These are phyloP conservation scores for Atlantisia rogersi DNA, from an alignment of 2,113 vertebrate species.

Conservation along the genomic window DNA sequence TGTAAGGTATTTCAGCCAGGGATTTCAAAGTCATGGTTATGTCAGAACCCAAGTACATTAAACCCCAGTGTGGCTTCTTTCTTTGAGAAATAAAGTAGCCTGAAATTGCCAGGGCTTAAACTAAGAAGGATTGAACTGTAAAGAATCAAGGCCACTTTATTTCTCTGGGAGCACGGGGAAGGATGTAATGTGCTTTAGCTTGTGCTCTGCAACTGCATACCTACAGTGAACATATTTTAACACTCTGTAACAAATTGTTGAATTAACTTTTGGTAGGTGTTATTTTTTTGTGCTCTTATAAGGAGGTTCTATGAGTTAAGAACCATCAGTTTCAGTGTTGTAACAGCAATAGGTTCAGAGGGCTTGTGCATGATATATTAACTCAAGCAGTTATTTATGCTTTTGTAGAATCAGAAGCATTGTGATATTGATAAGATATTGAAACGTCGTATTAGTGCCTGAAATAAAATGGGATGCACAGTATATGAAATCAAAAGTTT, in stretches of 20 bases:
- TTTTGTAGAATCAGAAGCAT: background rate
- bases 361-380: background rate
- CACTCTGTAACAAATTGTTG: background rate
- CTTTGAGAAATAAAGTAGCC: conserved; percentile 30
- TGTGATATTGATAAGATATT: background rate
- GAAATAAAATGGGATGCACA: background rate
- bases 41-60: conserved; percentile 33
- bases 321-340: background rate
- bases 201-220: background rate
- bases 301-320: background rate
- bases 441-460: background rate
- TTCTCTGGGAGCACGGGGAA: background rate
- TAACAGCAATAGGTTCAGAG: background rate
- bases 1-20: conserved; percentile 33
- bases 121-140: conserved; percentile 44
- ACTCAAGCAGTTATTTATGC: background rate
- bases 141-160: conserved; percentile 41
- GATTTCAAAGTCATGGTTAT: conserved; percentile 43
- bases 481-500: background rate
- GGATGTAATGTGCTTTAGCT: background rate
- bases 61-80: conserved; percentile 30
- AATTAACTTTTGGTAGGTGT: background rate
- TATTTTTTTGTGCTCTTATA: background rate
- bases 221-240: background rate
- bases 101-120: conserved; percentile 49